phyloP scores from a whole-genome alignment of 1,140 invertebrate genomes.

The Orchestia grillus region DNA sequence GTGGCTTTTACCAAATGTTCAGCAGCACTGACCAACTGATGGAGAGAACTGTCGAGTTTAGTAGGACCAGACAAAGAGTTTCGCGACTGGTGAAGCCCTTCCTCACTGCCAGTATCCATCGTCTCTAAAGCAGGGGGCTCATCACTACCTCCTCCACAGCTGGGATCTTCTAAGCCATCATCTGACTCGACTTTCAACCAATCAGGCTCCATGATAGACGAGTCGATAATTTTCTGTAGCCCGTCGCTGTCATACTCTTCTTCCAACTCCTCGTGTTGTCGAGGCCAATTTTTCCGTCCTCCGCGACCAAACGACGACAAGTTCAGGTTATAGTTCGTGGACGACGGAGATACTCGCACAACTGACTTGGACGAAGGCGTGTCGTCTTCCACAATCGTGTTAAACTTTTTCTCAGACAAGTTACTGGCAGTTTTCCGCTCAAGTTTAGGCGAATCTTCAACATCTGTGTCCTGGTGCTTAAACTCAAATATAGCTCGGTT shows the following conservation, averaged over 20 bases:
- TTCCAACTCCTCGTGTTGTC: slow-evolving; percentile 59
- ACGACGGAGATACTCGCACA: background rate
- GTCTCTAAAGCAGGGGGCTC: slow-evolving; percentile 59
- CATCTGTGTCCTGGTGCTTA: slow-evolving; percentile 86
- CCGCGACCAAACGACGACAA: slow-evolving; percentile 18
- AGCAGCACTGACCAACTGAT: slow-evolving; percentile 79
- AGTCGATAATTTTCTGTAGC: slow-evolving; percentile 67
- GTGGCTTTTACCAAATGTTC: slow-evolving; percentile 77
- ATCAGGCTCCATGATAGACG: slow-evolving; percentile 66
- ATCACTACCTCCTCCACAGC: slow-evolving; percentile 59
- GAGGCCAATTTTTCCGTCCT: background rate
- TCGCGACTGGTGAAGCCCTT: slow-evolving; percentile 60
- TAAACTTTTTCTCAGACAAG: slow-evolving; percentile 75
- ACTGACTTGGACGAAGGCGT: background rate
- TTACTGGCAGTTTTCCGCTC: slow-evolving; percentile 18
- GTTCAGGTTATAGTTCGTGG: slow-evolving; percentile 22
- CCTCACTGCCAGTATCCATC: slow-evolving; percentile 65
- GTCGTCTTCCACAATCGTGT: slow-evolving; percentile 71
- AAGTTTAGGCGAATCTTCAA: slow-evolving; percentile 74
- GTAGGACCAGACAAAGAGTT: slow-evolving; percentile 69
- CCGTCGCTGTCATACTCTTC: slow-evolving; percentile 67
- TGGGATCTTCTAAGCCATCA: slow-evolving; percentile 31
- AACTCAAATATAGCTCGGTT: slow-evolving; percentile 87
- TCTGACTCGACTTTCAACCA: slow-evolving; percentile 65
- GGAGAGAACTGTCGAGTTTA: slow-evolving; percentile 73